phyloP scores from a whole-genome alignment of 2,888 invertebrate genomes.

The Urechis unicinctus region DNA sequence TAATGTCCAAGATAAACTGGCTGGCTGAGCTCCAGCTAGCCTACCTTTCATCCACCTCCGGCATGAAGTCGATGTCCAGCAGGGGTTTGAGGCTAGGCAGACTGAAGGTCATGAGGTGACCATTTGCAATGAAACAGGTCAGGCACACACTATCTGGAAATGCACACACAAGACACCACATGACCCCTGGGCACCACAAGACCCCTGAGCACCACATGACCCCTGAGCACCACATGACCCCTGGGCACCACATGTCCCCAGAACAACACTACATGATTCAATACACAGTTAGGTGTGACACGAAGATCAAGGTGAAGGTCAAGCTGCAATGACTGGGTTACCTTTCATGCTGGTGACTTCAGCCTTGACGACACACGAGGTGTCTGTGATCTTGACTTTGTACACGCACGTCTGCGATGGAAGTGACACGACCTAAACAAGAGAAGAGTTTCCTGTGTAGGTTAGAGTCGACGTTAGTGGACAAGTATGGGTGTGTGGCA shows the following conservation, averaged over 20 bases:
- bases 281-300: neutral
- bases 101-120: constrained; percentile 87
- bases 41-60: constrained; percentile 76
- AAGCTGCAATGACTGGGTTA: constrained; percentile 39
- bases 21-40: no score
- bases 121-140: constrained; percentile 88
- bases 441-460: no score
- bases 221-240: no score
- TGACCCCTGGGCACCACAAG: no score
- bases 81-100: constrained; percentile 90
- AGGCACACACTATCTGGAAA: constrained; percentile 86
- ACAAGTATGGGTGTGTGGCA: no score
- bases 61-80: constrained; percentile 88
- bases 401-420: constrained; percentile 93
- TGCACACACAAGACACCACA: constrained; percentile 6
- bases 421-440: constrained; percentile 79
- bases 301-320: neutral
- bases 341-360: constrained; percentile 79
- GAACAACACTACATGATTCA: no score
- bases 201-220: no score
- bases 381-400: constrained; percentile 81
- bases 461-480: no score
- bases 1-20: no score
- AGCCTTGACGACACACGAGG: constrained; percentile 88
- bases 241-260: no score